Evolutionary conservation across 2,113 vertebrate species (phyloP).

Genomic region (Dryoscopus gambensis): DNA sequence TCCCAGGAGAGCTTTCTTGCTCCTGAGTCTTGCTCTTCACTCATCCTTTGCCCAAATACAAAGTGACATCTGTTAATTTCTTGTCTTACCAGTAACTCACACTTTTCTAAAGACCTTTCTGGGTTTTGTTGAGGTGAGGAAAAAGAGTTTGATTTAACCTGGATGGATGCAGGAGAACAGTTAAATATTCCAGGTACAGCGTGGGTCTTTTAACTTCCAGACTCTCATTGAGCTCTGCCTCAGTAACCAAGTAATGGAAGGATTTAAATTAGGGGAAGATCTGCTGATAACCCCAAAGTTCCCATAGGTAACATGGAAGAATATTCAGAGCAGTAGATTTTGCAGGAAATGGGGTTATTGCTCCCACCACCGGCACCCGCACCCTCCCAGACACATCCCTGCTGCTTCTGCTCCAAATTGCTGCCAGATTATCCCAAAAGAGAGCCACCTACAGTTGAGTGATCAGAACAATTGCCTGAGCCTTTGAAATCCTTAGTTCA

Average conservation of each 20-base stretch:
- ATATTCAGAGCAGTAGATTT: not conserved
- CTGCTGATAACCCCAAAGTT: not conserved
- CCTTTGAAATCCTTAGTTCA: not conserved
- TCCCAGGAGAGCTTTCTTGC: not conserved
- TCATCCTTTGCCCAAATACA: not conserved
- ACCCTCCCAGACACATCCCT: not conserved
- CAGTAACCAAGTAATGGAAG: not conserved
- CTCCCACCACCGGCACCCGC: not conserved
- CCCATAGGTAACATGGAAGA: not conserved
- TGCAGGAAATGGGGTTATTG: not conserved
- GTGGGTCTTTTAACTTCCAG: not conserved
- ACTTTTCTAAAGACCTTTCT: not conserved
- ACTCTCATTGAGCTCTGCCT: not conserved
- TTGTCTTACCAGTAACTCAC: not conserved
- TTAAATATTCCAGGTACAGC: not conserved
- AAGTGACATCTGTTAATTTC: not conserved
- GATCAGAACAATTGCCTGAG: constrained; percentile 3
- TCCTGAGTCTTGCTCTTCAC: not conserved
- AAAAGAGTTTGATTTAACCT: not conserved
- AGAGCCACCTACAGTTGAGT: not conserved
- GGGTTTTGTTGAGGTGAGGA: not conserved
- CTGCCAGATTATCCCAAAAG: not conserved
- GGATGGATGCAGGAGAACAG: not conserved
- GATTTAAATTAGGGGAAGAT: not conserved
- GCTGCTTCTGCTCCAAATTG: not conserved